Evolutionary conservation across 2,797 vertebrate species (phyloP), one percentile per base, ranked within the genome.

Genomic region (Synanceia verrucosa): DNA sequence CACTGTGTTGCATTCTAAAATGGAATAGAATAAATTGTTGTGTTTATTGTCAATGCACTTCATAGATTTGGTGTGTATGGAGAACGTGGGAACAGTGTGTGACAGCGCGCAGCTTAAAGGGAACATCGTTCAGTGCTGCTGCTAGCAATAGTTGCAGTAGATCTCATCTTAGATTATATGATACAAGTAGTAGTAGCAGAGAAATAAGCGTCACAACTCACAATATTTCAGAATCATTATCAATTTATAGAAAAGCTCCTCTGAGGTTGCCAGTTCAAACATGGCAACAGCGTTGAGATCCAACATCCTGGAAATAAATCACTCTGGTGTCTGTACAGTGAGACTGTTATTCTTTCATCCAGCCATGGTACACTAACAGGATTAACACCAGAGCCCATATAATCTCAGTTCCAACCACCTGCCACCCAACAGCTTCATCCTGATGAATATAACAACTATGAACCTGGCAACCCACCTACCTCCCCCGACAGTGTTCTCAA

Each of bases 381-480:
- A 88, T 89, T 86, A 87, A 85, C 73, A 77, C 56, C 76, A 70
- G 65, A 78, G 79, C 50, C 63, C 36, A 65, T 50, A 76, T 82
- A 82, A 85, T 82, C 62, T 65, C 56, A 21, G 58, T 21, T 29
- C 10, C 57, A 23, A 39, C 78, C 83, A 83, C 78, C 82, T 82
- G 83, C 63, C 82, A 83, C 63, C 69, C 57, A 65, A 66, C 60
- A 78, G 56, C 57, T 80, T 67, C 74, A 62, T 67, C 46, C 73
- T 69, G 53, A 84, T 67, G 74, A 66, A 83, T 62, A 69, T 34
- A 63, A 48, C 69, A 50, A 52, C 31, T 44, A 73, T 59, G 12
- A 78, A 79, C 61, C 73, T 84, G 72, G 76, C 83, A 86, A 23
- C 55, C 43, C 62, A 73, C 55, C 39, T 14, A 9, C 43, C 26